Conservation (phyloP, 2,888 invertebrate genomes). For the Scaptomyza caliginosa region DNA sequence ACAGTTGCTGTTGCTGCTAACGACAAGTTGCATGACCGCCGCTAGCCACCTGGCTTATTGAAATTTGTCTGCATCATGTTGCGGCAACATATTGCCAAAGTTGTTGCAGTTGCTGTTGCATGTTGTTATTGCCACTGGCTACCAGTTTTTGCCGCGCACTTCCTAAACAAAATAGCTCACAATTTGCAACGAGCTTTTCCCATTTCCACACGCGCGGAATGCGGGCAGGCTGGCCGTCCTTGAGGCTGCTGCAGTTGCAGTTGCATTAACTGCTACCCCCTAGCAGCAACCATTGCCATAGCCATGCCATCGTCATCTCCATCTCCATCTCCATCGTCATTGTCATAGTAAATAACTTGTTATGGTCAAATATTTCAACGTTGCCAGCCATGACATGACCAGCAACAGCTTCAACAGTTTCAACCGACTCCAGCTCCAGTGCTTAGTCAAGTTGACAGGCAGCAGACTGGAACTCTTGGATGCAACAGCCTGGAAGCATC, state of each 20-base stretch:
- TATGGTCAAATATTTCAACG: constrained; percentile 77
- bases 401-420: constrained; percentile 22
- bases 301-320: constrained; percentile 7
- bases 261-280: constrained; percentile 18
- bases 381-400: constrained; percentile 56
- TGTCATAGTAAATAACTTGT: constrained; percentile 81
- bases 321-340: constrained; percentile 36
- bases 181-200: constrained; percentile 69
- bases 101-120: constrained; percentile 29
- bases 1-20: constrained; percentile 17
- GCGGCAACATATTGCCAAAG: constrained; percentile 55
- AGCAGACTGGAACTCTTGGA: constrained; percentile 15
- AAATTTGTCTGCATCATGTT: constrained; percentile 65
- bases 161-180: constrained; percentile 76
- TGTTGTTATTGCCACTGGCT: constrained; percentile 46
- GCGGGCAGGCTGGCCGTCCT: constrained; percentile 70
- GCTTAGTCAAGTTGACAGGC: constrained; percentile 40
- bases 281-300: constrained; percentile 7
- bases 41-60: constrained; percentile 67
- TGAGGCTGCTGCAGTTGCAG: constrained; percentile 52
- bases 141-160: constrained; percentile 63
- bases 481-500: constrained; percentile 2
- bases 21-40: constrained; percentile 73
- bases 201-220: constrained; percentile 62
- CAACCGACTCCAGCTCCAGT: constrained; percentile 7